A percentile compares a stretch with the other conserved stretches of the same genome.
These are phyloP conservation scores for Coreius guichenoti DNA, from an alignment of 2,797 vertebrate genomes.

Conservation along the genomic window DNA sequence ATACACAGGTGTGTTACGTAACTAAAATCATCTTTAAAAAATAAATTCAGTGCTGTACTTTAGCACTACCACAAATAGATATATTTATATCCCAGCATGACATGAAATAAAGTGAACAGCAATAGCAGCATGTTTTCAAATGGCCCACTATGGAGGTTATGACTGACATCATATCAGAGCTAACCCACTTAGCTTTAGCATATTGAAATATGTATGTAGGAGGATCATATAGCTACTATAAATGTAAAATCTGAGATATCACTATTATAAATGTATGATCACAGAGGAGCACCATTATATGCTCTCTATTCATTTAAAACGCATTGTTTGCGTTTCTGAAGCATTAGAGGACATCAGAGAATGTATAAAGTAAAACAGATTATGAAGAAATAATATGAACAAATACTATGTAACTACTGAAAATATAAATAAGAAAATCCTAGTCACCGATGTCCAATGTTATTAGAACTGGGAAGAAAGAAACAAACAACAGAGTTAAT, in stretches of 20 bases:
- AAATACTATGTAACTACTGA: not conserved
- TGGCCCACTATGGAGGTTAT: not conserved
- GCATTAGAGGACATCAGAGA: not conserved
- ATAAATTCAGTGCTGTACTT: not conserved
- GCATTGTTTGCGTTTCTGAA: not conserved
- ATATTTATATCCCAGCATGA: not conserved
- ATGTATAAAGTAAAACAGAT: not conserved
- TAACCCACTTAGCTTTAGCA: not conserved
- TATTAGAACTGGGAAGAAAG: conserved; percentile 28
- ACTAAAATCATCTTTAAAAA: not conserved
- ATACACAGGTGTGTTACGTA: not conserved
- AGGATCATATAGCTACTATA: not conserved
- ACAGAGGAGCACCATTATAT: not conserved
- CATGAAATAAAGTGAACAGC: conserved; percentile 4
- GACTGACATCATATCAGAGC: not conserved
- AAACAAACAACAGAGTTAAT: conserved; percentile 1
- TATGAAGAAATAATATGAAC: conserved; percentile 4
- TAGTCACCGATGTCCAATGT: conserved; percentile 14
- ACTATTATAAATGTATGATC: not conserved
- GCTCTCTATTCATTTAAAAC: not conserved
- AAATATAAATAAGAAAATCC: conserved; percentile 10
- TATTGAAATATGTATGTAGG: not conserved
- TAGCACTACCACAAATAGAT: not conserved
- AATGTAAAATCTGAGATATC: not conserved
- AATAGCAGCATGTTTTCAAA: conserved; percentile 13